A percentile compares a stretch with the other conserved stretches of the same genome.
Conservation (phyloP, 2,888 invertebrate genomes). For the Dendrolimus pini region DNA sequence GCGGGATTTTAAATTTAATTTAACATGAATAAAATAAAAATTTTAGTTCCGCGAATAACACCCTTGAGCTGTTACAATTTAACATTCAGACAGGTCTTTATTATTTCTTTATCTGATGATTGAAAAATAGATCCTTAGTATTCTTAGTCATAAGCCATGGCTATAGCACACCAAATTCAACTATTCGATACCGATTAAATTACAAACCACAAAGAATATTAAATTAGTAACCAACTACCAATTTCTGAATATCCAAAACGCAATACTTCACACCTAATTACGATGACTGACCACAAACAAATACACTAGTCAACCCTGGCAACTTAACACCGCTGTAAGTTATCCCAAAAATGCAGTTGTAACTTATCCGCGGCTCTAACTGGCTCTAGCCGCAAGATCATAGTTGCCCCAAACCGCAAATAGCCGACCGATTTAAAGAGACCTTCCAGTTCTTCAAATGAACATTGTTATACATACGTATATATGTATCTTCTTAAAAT, state of each 20-base stretch:
- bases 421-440: background rate
- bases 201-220: conserved; percentile 7
- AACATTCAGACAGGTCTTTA: too few relatives aligned
- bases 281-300: conserved; percentile 5
- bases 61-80: too few relatives aligned
- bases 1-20: too few relatives aligned
- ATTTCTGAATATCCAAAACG: conserved; percentile 8
- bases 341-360: conserved; percentile 57
- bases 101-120: too few relatives aligned
- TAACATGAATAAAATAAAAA: too few relatives aligned
- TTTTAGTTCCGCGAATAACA: too few relatives aligned
- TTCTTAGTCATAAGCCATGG: too few relatives aligned
- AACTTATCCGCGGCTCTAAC: conserved; percentile 44
- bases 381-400: conserved; percentile 48
- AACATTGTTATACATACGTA: too few relatives aligned
- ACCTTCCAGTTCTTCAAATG: background rate
- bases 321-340: conserved; percentile 28
- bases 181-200: background rate
- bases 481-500: too few relatives aligned
- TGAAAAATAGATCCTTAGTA: too few relatives aligned
- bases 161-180: too few relatives aligned
- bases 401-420: conserved; percentile 20
- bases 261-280: conserved; percentile 8
- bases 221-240: background rate
- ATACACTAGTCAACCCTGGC: conserved; percentile 23